These are phyloP conservation scores for Halcyon smyrnensis DNA, from an alignment of 2,797 vertebrate genomes.

Conservation along the genomic window DNA sequence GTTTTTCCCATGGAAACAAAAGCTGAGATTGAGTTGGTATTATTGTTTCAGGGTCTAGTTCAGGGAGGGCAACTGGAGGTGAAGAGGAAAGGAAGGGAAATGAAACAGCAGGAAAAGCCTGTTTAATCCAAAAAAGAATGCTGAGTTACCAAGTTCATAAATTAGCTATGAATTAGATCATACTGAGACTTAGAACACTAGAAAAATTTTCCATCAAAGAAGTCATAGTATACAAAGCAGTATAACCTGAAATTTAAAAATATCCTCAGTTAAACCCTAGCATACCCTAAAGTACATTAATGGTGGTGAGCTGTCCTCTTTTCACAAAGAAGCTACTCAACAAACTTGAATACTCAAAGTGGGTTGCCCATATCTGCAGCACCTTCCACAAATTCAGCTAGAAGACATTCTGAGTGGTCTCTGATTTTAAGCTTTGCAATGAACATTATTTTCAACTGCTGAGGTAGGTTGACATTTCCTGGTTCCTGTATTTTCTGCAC, in stretches of 20 bases:
- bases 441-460: neutral
- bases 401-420: neutral
- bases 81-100: neutral
- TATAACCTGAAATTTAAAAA: neutral
- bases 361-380: neutral
- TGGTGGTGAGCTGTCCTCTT: neutral
- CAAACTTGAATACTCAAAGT: rapidly evolving
- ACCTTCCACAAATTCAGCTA: neutral
- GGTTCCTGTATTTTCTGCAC: neutral
- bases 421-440: neutral
- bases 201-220: neutral
- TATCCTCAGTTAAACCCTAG: neutral
- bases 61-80: neutral
- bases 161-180: neutral
- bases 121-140: neutral
- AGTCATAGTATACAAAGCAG: neutral
- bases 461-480: neutral
- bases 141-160: neutral
- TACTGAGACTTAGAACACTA: neutral
- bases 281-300: neutral
- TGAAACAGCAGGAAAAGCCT: neutral
- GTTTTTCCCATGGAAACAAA: neutral
- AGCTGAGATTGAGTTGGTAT: neutral
- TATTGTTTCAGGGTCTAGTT: neutral
- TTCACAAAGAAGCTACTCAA: neutral